A percentile compares a stretch with the other conserved stretches of the same genome.
Conservation (phyloP, 2,113 vertebrate species). For the Axis porcinus region DNA sequence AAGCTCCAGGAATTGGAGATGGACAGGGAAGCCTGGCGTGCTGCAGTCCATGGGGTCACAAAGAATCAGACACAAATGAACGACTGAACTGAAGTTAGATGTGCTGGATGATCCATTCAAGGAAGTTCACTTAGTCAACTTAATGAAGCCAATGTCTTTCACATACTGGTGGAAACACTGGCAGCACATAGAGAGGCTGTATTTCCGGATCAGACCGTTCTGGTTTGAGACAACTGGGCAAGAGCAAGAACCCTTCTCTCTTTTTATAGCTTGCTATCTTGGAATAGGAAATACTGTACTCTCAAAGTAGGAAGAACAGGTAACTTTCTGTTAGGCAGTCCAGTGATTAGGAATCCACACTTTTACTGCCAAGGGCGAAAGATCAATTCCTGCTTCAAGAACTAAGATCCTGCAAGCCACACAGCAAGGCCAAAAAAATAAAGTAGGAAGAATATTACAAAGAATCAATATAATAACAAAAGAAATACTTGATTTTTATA, state of each 20-base stretch:
- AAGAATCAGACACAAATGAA: background rate
- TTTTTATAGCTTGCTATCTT: background rate
- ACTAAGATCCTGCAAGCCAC: background rate
- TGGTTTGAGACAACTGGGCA: background rate
- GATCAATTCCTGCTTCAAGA: background rate
- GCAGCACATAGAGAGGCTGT: background rate
- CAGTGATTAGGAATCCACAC: background rate
- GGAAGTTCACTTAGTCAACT: background rate
- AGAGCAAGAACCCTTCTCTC: background rate
- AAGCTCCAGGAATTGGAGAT: background rate
- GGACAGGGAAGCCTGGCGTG: background rate
- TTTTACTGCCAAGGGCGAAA: background rate
- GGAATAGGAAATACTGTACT: conserved; percentile 29
- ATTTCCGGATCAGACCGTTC: background rate
- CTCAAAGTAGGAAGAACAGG: background rate
- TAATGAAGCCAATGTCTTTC: background rate
- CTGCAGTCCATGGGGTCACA: background rate
- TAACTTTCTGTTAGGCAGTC: background rate
- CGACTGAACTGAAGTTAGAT: background rate
- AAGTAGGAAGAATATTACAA: background rate
- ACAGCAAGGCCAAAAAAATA: background rate
- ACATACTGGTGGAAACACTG: background rate
- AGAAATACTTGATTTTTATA: background rate
- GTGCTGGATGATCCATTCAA: background rate
- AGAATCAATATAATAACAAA: background rate